These are phyloP conservation scores for Sapajus apella DNA, from an alignment of 2,113 vertebrate species.

Conservation along the genomic window DNA sequence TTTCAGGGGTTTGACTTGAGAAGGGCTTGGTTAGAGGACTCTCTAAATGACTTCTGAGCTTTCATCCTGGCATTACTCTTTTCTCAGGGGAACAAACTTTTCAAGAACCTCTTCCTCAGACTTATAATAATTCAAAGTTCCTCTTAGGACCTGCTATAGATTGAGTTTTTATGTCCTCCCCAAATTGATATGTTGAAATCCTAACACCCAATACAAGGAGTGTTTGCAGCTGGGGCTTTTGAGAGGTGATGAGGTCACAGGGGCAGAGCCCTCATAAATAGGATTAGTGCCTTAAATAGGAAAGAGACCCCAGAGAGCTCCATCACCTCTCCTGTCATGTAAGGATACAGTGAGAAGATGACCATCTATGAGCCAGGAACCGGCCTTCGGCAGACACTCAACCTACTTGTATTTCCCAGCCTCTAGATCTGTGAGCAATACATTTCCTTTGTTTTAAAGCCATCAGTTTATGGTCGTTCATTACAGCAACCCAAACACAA, in stretches of 20 bases:
- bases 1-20: not conserved
- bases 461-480: not conserved
- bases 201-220: not conserved
- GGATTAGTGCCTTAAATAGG: not conserved
- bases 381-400: not conserved
- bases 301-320: not conserved
- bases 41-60: not conserved
- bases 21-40: not conserved
- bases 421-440: not conserved
- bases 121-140: not conserved
- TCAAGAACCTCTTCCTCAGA: not conserved
- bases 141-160: not conserved
- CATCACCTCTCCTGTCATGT: not conserved
- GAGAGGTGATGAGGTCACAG: not conserved
- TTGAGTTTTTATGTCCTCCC: no score
- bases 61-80: not conserved
- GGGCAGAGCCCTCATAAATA: not conserved
- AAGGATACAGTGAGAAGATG: not conserved
- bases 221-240: not conserved
- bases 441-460: not conserved
- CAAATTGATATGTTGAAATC: not conserved
- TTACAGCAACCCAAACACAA: not conserved
- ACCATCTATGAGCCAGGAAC: not conserved
- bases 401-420: not conserved
- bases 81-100: not conserved